phyloP scores from a whole-genome alignment of 1,140 invertebrate genomes.

The Platyura marginata region DNA sequence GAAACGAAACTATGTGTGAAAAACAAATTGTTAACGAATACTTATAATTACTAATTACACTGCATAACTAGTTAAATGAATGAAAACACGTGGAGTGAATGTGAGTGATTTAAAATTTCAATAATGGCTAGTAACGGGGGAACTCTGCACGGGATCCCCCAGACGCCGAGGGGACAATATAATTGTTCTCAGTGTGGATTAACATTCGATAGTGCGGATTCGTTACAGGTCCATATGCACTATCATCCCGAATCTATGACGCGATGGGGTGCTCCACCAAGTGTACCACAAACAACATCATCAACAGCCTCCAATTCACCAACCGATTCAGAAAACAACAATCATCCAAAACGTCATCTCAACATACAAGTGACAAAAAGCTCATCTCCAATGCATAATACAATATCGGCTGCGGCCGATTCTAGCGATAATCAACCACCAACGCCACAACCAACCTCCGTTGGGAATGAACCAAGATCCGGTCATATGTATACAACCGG shows the following conservation, averaged over 20 bases:
- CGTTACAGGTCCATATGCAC: constrained; percentile 5
- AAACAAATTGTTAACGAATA: not conserved
- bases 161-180: not conserved
- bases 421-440: constrained; percentile 24
- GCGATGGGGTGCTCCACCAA: constrained; percentile 2
- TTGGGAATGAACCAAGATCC: constrained; percentile 21
- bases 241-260: constrained; percentile 2
- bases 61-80: not conserved
- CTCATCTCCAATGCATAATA: constrained; percentile 5
- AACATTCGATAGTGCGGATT: constrained; percentile 1
- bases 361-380: not conserved
- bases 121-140: constrained; percentile 2
- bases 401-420: constrained; percentile 21
- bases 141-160: constrained; percentile 2
- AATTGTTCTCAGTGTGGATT: constrained; percentile 1
- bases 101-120: not conserved
- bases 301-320: constrained; percentile 1
- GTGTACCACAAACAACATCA: not conserved
- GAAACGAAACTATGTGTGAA: not conserved
- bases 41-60: not conserved
- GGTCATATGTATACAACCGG: constrained; percentile 50
- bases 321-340: constrained; percentile 4
- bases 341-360: not conserved
- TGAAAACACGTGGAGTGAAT: not conserved
- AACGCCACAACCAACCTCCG: constrained; percentile 9